Evolutionary conservation across 2,888 invertebrate genomes (phyloP).

Genomic region (Apamea crenata): DNA sequence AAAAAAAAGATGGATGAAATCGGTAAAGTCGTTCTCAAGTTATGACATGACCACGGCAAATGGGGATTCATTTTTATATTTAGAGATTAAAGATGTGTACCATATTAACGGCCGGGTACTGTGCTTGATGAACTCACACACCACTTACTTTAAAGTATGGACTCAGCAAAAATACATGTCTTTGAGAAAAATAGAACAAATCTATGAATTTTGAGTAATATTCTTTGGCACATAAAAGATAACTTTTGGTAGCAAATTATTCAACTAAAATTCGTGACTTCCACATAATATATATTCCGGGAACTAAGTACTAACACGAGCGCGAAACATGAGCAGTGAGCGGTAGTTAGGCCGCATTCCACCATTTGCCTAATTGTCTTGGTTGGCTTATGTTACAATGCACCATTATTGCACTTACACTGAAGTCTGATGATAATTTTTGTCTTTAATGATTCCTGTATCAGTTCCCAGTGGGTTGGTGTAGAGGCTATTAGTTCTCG

Average conservation of each 20-base stretch:
- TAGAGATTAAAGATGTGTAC: too few species aligned
- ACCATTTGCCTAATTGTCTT: not conserved
- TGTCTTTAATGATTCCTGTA: not conserved
- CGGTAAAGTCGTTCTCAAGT: too few species aligned
- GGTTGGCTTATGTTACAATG: slow-evolving; percentile 2
- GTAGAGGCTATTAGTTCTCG: not conserved
- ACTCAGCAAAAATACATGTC: not conserved
- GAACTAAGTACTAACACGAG: not conserved
- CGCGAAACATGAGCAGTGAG: not conserved
- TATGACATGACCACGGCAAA: too few species aligned
- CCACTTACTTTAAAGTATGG: not conserved
- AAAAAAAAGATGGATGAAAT: too few species aligned
- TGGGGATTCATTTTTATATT: too few species aligned
- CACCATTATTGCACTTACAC: not conserved
- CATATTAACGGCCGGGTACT: not conserved
- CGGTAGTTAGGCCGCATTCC: not conserved
- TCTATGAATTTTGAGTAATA: not conserved
- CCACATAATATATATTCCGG: not conserved
- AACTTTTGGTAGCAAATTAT: not conserved
- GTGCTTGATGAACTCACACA: not conserved
- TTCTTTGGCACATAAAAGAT: not conserved
- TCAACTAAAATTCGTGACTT: not conserved
- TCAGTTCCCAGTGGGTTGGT: not conserved
- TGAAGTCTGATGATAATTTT: not conserved
- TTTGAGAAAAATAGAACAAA: not conserved